These are phyloP conservation scores for Puffinus mauretanicus DNA, from an alignment of 2,113 vertebrate genomes.

Conservation along the genomic window DNA sequence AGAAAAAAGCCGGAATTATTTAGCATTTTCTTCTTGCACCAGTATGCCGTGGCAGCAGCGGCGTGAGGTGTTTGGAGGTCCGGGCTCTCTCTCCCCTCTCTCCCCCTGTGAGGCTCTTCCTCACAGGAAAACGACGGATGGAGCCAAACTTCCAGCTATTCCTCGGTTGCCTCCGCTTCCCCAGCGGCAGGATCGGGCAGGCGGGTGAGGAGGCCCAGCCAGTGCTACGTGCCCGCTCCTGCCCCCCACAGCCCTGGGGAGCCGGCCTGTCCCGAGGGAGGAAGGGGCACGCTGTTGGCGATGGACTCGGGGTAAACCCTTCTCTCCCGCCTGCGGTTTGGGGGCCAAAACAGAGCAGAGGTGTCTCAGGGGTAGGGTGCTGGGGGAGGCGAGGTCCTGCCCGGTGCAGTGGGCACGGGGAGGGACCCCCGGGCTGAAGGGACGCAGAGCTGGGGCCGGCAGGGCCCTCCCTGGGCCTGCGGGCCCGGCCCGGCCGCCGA, in stretches of 20 bases:
- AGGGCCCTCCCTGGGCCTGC: neutral
- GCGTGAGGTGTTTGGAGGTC: neutral
- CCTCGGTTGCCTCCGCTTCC: fast-evolving
- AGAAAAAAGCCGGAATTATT: neutral
- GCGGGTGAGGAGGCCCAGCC: neutral
- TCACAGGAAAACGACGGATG: neutral
- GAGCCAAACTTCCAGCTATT: neutral
- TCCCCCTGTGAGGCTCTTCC: neutral
- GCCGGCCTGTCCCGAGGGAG: neutral
- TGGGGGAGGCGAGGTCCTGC: neutral
- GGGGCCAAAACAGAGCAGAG: neutral
- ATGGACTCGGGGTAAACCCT: neutral
- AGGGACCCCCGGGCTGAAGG: neutral
- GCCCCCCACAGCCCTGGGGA: neutral
- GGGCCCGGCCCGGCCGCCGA: neutral
- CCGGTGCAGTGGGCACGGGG: fast-evolving
- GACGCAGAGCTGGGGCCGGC: fast-evolving
- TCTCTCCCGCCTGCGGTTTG: neutral
- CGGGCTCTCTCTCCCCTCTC: neutral
- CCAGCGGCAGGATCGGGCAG: fast-evolving
- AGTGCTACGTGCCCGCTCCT: neutral
- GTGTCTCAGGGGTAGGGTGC: neutral
- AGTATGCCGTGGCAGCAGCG: neutral
- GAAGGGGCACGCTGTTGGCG: neutral
- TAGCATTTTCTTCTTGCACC: neutral